phyloP scores from a whole-genome alignment of 2,113 vertebrate genomes.

The Catharus fuscescens region DNA sequence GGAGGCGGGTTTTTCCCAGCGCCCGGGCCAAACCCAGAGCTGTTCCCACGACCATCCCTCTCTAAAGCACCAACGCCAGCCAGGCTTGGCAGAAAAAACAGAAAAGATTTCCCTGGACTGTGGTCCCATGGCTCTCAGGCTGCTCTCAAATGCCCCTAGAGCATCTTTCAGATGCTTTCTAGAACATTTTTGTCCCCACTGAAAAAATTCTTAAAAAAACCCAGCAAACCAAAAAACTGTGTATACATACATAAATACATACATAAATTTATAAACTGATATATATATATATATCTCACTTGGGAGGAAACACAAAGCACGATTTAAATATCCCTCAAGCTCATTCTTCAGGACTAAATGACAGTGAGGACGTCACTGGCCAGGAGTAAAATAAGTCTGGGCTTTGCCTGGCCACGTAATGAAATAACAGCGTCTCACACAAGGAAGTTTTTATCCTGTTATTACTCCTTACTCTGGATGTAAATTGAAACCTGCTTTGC shows the following conservation, averaged over 20 bases:
- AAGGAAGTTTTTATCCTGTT: neutral
- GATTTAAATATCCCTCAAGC: neutral
- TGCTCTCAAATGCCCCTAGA: neutral
- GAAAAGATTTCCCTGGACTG: neutral
- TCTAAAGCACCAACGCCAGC: neutral
- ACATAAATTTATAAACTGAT: too few relatives aligned
- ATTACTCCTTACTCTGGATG: neutral
- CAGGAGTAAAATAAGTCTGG: neutral
- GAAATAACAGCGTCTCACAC: neutral
- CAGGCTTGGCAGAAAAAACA: neutral
- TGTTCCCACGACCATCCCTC: conserved; percentile 38
- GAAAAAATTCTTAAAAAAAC: neutral
- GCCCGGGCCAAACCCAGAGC: neutral
- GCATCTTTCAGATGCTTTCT: neutral
- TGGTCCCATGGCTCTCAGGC: neutral
- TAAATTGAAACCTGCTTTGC: neutral
- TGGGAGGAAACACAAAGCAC: neutral
- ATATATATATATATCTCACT: neutral
- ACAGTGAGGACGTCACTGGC: neutral
- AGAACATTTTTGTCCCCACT: fast-evolving
- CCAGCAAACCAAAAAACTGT: too few relatives aligned
- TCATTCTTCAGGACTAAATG: neutral
- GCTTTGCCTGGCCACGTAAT: neutral
- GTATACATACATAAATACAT: neutral
- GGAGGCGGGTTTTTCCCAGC: conserved; percentile 45